Percentiles rank a stretch among this genome's conserved stretches.
Conservation (phyloP, 1,140 invertebrate genomes). For the Pollicipes pollicipes region DNA sequence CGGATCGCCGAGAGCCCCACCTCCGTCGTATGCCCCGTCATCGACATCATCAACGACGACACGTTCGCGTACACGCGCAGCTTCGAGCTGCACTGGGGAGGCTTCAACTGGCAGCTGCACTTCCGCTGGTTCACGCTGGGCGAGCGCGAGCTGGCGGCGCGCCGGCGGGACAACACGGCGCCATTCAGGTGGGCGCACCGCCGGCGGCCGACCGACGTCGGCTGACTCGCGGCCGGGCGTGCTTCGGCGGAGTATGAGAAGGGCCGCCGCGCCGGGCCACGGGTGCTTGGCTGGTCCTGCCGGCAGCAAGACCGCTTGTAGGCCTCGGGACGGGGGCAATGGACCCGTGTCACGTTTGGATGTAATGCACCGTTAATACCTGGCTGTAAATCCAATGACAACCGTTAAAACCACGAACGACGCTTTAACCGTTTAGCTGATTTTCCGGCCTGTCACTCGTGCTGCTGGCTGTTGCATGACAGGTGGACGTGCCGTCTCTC, state of each 20-base stretch:
- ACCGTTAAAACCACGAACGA: no score
- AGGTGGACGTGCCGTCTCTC: no score
- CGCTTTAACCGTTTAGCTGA: no score
- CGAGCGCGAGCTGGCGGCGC: constrained; percentile 32
- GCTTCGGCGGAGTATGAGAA: constrained; percentile 59
- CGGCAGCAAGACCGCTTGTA: constrained; percentile 41
- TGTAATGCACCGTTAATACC: no score
- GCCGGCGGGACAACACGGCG: constrained; percentile 39
- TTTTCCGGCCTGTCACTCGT: no score
- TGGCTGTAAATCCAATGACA: no score
- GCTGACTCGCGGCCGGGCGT: constrained; percentile 94
- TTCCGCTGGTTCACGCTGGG: constrained; percentile 61
- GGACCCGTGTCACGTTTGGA: no score
- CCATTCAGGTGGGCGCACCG: constrained; percentile 42
- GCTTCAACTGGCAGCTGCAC: constrained; percentile 91
- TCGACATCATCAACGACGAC: constrained; percentile 86
- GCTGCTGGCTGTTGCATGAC: no score
- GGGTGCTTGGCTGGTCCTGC: constrained; percentile 38
- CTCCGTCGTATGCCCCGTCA: constrained; percentile 77
- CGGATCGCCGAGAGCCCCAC: constrained; percentile 48
- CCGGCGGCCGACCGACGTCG: constrained; percentile 93
- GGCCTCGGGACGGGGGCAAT: no score
- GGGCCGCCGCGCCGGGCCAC: constrained; percentile 34
- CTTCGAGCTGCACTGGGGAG: constrained; percentile 87
- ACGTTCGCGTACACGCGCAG: constrained; percentile 75